Percentiles rank a stretch among this genome's conserved stretches.
Conservation (phyloP, 2,797 vertebrate genomes). For the Poeciliopsis presidionis region DNA sequence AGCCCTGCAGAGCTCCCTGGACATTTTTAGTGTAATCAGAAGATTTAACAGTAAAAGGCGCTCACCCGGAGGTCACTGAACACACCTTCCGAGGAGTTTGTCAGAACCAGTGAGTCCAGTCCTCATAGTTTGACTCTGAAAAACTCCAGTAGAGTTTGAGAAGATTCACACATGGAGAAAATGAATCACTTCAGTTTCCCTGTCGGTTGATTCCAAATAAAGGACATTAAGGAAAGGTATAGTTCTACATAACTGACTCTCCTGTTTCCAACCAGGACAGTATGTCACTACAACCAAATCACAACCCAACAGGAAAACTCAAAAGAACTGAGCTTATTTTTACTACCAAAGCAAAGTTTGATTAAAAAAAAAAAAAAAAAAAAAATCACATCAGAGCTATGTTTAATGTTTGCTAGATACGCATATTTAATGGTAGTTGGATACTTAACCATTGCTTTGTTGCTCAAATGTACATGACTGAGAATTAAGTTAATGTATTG, state of each 20-base stretch:
- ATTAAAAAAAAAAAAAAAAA: no score
- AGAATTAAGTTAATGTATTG: background rate
- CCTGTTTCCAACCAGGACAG: background rate
- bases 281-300: background rate
- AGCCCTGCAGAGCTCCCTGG: conserved; percentile 30
- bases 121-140: background rate
- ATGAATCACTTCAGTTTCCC: background rate
- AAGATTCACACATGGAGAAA: background rate
- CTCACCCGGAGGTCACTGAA: conserved; percentile 1
- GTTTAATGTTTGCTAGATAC: background rate
- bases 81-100: conserved; percentile 20
- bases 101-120: background rate
- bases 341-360: background rate
- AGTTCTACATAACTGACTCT: background rate
- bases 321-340: background rate
- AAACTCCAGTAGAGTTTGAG: background rate
- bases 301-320: background rate
- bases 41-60: conserved; percentile 65
- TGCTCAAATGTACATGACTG: background rate
- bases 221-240: background rate
- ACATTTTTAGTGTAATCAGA: conserved; percentile 64
- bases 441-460: background rate
- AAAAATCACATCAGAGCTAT: background rate
- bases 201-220: background rate
- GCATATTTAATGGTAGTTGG: background rate